Base-by-base conservation (phyloP, 2,888 invertebrate species). In the Mamestra brassicae region DNA sequence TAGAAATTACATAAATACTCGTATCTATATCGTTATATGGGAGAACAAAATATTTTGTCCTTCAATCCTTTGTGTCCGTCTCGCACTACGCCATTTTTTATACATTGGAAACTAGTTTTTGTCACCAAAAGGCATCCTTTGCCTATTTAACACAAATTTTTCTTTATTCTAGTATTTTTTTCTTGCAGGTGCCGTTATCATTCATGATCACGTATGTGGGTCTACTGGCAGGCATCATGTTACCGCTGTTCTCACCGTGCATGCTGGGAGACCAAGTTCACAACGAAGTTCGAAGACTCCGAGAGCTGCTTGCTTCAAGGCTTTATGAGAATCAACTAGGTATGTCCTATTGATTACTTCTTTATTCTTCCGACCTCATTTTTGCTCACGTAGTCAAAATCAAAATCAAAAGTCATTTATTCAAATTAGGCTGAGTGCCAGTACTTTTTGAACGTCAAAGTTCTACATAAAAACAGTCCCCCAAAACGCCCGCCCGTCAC, bases 261-360 rank as follows among this genome's bases (percentile, higher is more conserved):
- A 76, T 65, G 42, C 13, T 78, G 6, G 70, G 71, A 64, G 84
- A 80, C 15, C 57, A 70, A 45, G 76, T 77, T 8, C 84, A 81
- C 55, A 71, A 72, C 10, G 81, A 75, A 63, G 80, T 71, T 47
- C 57, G 60, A 61, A 54, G 78, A 38, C 78, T 78, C 4, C 54
- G 78, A 10, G 81, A 78, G 76, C 11, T 93, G n/a, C 85, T 95
- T 2, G 92, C 94, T 36, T 91, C 92, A 4, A 90, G 91, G 45
- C 91, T 95, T 6, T 94, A 94, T 78, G 94, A 94, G 71, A 92
- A 93, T 74, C 90, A 92, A 81, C 85, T 95, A 26, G 94, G 93
- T 92, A 84, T 63, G 65, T 36, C 13, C 5, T 15, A 38, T 52
- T 57, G 54, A 13, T n/a, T 42, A 17, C 10, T 3, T 58, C 4